Percentiles rank a stretch among this genome's conserved stretches.
Conservation (phyloP, 1,140 invertebrate genomes). For the Camponotus pennsylvanicus region DNA sequence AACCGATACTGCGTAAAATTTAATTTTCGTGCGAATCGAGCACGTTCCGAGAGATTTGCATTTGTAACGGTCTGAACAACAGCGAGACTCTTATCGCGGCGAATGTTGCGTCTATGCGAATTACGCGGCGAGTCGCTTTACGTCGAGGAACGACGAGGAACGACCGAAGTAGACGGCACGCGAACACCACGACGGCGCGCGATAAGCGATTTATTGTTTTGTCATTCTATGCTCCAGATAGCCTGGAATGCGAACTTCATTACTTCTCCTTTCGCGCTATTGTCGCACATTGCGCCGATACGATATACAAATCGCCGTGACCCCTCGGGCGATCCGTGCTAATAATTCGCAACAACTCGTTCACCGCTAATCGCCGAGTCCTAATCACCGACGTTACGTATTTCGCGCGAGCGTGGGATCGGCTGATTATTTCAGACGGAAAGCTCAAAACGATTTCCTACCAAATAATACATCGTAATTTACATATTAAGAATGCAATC, state of each 20-base stretch:
- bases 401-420: conserved; percentile 2
- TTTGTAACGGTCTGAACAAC: background rate
- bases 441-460: background rate
- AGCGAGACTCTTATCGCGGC: conserved; percentile 48
- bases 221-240: conserved; percentile 65
- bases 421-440: conserved; percentile 10
- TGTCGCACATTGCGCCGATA: conserved; percentile 16
- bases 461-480: background rate
- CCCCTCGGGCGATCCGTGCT: conserved; percentile 1
- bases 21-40: conserved; percentile 46
- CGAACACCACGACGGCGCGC: conserved; percentile 47
- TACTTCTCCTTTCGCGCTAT: conserved; percentile 30
- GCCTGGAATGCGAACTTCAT: conserved; percentile 63
- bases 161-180: conserved; percentile 42
- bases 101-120: conserved; percentile 60
- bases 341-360: conserved; percentile 33
- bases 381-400: conserved; percentile 11
- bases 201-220: conserved; percentile 66
- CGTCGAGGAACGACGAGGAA: conserved; percentile 35
- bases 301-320: conserved; percentile 41
- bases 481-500: background rate
- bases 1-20: conserved; percentile 24
- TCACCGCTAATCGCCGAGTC: conserved; percentile 18
- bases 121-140: conserved; percentile 59
- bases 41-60: conserved; percentile 37